phyloP scores from a whole-genome alignment of 2,888 invertebrate genomes.

The Asteroscopus sphinx region DNA sequence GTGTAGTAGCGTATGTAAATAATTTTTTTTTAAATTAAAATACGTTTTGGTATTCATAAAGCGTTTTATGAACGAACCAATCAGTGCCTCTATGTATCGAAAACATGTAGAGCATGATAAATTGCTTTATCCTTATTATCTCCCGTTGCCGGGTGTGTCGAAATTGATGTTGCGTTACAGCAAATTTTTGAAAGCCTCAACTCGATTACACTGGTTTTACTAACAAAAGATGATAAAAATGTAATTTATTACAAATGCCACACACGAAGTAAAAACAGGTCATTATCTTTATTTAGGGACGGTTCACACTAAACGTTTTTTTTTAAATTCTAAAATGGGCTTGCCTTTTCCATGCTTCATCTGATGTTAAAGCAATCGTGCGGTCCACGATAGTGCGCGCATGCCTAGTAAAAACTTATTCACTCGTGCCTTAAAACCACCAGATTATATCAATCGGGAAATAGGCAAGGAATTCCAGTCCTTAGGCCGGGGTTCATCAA shows the following conservation, averaged over 20 bases:
- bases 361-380: too few species aligned
- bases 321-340: too few species aligned
- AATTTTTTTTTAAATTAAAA: not conserved
- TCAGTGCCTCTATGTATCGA: conserved; percentile 8
- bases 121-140: conserved; percentile 32
- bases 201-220: conserved; percentile 30
- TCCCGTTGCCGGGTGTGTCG: conserved; percentile 28
- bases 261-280: conserved; percentile 8
- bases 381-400: too few species aligned
- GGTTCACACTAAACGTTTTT: too few species aligned
- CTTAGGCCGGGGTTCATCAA: too few species aligned
- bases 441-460: too few species aligned
- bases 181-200: conserved; percentile 25
- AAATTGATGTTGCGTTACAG: conserved; percentile 33
- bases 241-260: conserved; percentile 30
- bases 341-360: too few species aligned
- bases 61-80: conserved; percentile 2
- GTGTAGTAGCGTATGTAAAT: too few species aligned
- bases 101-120: conserved; percentile 28
- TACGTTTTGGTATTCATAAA: not conserved
- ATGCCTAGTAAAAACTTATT: too few species aligned
- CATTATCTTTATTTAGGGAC: too few species aligned
- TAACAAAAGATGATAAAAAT: conserved; percentile 45
- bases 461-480: too few species aligned
- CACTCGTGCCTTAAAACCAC: too few species aligned